Evolutionary conservation across 2,113 vertebrate species (phyloP), one percentile per base, ranked within the genome.

Genomic region (Psammodynastes pulverulentus): DNA sequence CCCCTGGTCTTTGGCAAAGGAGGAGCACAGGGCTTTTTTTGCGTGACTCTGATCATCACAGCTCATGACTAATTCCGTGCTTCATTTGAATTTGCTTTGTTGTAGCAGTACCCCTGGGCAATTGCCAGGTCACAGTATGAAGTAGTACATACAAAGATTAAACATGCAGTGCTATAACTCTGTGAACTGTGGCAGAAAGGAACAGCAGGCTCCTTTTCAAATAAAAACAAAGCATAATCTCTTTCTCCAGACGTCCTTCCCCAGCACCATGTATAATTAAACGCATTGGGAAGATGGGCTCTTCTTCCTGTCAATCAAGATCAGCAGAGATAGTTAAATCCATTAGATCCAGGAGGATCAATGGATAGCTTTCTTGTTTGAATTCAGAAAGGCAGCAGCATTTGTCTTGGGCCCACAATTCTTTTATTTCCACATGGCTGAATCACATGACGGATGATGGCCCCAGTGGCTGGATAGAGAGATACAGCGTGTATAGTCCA

Each of bases 121-220:
- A 53, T 48, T 90, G 45, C 88, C 24, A 43, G 93, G 17, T 46
- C 79, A 62, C 12, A n/a, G 2, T 19, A 91, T 89, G 88, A 88
- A 92, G 51, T 24, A 4, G 92, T 84, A 88, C 91, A 62, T 92
- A 92, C 10, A 94, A 94, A 94, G 72, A 91, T 93, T 91, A 95
- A 94, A 62, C 62, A 45, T 92, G 93, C 91, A 79, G 26, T 92
- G 48, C 2, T 8, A 9, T 58, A 89, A 90, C 52, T 93, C 86
- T 94, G 84, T 39, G 89, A 95, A 85, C 84, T 91, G 13, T 13
- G 85, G 53, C 34, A 90, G 17, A 90, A 86, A 94, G 79, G 48
- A 90, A 92, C 29, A 58, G 34, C 34, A 87, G 51, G 4, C 19
- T 94, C 34, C 67, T 89, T 94, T 94, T 91, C 87, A 86, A 88